Percentiles rank a stretch among this genome's conserved stretches.
These are phyloP conservation scores for Pristionchus pacificus DNA, from an alignment of 1,140 invertebrate species.

Conservation along the genomic window DNA sequence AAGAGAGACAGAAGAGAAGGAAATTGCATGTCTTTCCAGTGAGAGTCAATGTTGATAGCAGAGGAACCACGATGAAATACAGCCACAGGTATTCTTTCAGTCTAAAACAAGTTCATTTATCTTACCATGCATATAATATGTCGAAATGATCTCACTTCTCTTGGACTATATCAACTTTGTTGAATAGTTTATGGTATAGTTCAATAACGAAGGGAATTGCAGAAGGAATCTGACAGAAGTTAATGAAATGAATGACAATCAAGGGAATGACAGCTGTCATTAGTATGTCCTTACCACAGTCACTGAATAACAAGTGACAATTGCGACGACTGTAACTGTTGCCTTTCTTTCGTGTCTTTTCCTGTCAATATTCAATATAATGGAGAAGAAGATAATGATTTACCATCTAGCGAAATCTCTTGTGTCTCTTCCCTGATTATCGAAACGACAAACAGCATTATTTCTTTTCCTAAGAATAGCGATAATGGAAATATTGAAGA, in stretches of 20 bases:
- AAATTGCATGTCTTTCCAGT: constrained; percentile 55
- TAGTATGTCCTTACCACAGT: background rate
- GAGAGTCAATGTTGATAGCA: constrained; percentile 9
- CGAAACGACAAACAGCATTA: background rate
- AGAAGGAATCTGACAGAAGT: background rate
- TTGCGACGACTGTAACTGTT: background rate
- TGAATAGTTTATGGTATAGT: background rate
- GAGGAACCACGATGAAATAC: background rate
- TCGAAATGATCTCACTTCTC: background rate
- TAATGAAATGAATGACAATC: background rate
- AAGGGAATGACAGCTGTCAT: no score
- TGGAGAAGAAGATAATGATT: background rate
- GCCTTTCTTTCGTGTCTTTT: background rate
- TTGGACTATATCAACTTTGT: background rate
- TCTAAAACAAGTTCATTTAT: no score
- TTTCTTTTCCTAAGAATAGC: background rate
- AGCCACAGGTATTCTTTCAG: background rate
- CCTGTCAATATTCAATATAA: no score
- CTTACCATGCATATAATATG: background rate
- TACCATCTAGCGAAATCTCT: background rate
- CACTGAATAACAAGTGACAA: background rate
- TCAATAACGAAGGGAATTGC: background rate
- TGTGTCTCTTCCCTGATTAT: background rate
- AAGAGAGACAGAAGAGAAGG: constrained; percentile 53
- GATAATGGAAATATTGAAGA: background rate